phyloP scores from a whole-genome alignment of 1,140 invertebrate genomes.

The Drosophila bocqueti region DNA sequence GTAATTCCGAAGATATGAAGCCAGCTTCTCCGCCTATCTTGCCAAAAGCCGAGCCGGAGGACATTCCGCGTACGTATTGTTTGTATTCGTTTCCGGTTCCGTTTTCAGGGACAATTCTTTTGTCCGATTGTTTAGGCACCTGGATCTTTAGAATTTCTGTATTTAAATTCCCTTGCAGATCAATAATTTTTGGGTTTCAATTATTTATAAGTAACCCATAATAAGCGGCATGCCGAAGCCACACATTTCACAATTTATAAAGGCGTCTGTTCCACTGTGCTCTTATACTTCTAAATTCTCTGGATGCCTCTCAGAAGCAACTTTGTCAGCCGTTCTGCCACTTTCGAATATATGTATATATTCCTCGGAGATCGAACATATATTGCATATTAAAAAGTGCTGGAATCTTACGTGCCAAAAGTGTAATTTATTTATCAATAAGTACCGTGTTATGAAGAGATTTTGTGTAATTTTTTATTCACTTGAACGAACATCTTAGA shows the following conservation, averaged over 20 bases:
- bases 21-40: conserved; percentile 13
- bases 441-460: not conserved
- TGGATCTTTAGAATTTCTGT: too few relatives aligned
- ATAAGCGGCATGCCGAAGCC: too few relatives aligned
- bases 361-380: not conserved
- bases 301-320: not conserved
- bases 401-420: not conserved
- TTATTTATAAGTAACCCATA: too few relatives aligned
- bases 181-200: not conserved
- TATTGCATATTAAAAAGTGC: not conserved
- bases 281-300: conserved; percentile 7
- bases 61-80: conserved; percentile 24
- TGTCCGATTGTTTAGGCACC: too few relatives aligned
- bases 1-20: not conserved
- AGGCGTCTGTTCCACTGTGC: not conserved
- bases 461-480: conserved; percentile 10
- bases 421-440: not conserved
- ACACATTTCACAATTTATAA: not conserved
- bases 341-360: not conserved
- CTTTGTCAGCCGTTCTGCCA: not conserved
- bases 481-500: conserved; percentile 11
- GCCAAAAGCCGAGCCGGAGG: conserved; percentile 15
- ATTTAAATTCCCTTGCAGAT: not conserved
- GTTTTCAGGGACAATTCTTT: too few relatives aligned
- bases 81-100: not conserved